These are phyloP conservation scores for Trididemnum miniatum DNA, from an alignment of 23 tunicate genomes.

Conservation along the genomic window DNA sequence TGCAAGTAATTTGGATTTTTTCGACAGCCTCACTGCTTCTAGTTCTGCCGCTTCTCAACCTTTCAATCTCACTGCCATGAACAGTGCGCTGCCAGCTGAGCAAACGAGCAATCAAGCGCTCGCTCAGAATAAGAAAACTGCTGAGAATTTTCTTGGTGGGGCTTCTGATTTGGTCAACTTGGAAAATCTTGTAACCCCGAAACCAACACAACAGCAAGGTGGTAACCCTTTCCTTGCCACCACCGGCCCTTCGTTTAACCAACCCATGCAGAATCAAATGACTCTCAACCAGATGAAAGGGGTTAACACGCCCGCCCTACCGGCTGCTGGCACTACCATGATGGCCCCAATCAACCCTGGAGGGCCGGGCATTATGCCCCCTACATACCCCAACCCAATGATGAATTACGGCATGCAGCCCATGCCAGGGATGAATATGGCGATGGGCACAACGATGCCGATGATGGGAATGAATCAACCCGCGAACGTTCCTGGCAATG, in stretches of 20 bases:
- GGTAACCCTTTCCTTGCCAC: slow-evolving; percentile 73
- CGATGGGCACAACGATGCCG: background rate
- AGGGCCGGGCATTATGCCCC: slow-evolving; percentile 40
- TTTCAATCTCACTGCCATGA: slow-evolving; percentile 48
- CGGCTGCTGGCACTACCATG: slow-evolving; percentile 58
- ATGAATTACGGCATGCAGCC: slow-evolving; percentile 20
- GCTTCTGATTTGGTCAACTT: slow-evolving; percentile 89
- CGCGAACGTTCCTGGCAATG: slow-evolving; percentile 1
- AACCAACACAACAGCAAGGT: slow-evolving; percentile 50
- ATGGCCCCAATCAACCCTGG: slow-evolving; percentile 28
- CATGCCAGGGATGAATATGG: background rate
- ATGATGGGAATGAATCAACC: slow-evolving; percentile 3
- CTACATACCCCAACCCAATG: background rate
- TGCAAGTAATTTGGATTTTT: slow-evolving; percentile 45
- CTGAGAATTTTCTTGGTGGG: slow-evolving; percentile 83
- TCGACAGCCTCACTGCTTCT: slow-evolving; percentile 26
- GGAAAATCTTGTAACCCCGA: slow-evolving; percentile 84
- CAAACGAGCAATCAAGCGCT: background rate
- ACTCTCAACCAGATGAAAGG: slow-evolving; percentile 72
- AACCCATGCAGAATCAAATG: slow-evolving; percentile 44
- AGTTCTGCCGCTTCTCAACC: slow-evolving; percentile 28
- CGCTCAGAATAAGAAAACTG: slow-evolving; percentile 57
- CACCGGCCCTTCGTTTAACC: slow-evolving; percentile 36
- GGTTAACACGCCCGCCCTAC: slow-evolving; percentile 11
- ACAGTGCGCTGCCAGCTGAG: slow-evolving; percentile 12